Evolutionary conservation across 2,113 vertebrate genomes (phyloP).

Genomic region (Ammodytes dubius): DNA sequence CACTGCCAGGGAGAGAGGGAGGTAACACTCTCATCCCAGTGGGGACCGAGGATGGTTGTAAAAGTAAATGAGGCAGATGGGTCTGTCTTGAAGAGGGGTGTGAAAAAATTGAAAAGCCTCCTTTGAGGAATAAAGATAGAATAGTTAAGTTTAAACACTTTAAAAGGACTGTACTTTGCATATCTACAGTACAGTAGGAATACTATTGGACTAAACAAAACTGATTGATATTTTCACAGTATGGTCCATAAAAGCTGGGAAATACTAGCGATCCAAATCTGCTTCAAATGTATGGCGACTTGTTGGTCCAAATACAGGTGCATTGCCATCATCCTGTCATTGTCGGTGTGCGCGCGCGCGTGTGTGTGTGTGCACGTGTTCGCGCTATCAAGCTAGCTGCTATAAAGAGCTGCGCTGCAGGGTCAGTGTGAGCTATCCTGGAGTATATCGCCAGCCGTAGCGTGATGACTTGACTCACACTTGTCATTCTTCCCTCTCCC

Average conservation of each 20-base stretch:
- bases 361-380: conserved; percentile 34
- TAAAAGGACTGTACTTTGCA: conserved; percentile 22
- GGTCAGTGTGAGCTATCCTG: conserved; percentile 61
- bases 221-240: background rate
- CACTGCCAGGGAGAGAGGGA: conserved; percentile 64
- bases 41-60: conserved; percentile 63
- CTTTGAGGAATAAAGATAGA: conserved; percentile 59
- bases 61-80: conserved; percentile 78
- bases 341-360: conserved; percentile 20
- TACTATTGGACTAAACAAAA: background rate
- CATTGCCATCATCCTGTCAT: conserved; percentile 21
- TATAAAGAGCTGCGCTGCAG: conserved; percentile 69
- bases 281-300: background rate
- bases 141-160: conserved; percentile 43
- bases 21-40: conserved; percentile 62
- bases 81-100: conserved; percentile 41
- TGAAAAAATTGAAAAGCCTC: conserved; percentile 35
- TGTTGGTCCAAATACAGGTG: conserved; percentile 44
- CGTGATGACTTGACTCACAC: conserved; percentile 77
- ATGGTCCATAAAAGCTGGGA: background rate
- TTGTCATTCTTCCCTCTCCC: conserved; percentile 64
- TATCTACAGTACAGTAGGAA: conserved; percentile 30
- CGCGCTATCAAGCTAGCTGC: conserved; percentile 48
- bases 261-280: background rate
- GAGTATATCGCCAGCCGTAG: conserved; percentile 70